Conservation (phyloP, 2,113 vertebrate genomes). For the Equus przewalskii region DNA sequence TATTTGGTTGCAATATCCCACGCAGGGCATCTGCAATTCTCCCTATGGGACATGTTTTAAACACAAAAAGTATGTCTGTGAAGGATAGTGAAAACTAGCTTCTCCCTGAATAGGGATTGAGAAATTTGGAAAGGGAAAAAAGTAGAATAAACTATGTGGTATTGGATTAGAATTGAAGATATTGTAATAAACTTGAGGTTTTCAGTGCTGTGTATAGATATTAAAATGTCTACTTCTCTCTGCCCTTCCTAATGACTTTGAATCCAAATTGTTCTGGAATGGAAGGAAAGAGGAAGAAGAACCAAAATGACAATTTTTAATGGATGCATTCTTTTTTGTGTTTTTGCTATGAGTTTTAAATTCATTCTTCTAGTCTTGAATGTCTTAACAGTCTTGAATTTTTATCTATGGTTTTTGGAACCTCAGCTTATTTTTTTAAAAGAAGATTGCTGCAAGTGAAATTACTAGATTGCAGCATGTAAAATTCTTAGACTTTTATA, state of each 20-base stretch:
- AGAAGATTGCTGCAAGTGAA: not conserved
- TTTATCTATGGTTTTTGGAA: not conserved
- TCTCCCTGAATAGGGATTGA: not conserved
- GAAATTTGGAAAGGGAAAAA: not conserved
- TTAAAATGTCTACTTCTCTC: not conserved
- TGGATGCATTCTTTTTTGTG: not conserved
- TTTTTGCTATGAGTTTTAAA: not conserved
- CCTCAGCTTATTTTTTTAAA: not conserved
- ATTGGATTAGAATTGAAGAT: not conserved
- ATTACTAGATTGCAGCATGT: not conserved
- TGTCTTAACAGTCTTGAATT: not conserved
- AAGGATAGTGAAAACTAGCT: not conserved
- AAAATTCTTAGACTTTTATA: not conserved
- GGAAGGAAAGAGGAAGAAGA: not conserved
- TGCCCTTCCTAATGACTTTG: not conserved
- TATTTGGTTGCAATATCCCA: not conserved
- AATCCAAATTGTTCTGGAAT: not conserved
- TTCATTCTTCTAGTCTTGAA: not conserved
- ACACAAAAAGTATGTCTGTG: not conserved
- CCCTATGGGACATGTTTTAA: not conserved
- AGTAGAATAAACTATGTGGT: not conserved
- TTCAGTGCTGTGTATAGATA: not conserved
- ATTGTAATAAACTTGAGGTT: not conserved
- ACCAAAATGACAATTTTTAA: not conserved
- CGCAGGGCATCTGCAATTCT: not conserved